Base-by-base conservation (phyloP, 2,888 invertebrate species). In the Cordilura impudica region DNA sequence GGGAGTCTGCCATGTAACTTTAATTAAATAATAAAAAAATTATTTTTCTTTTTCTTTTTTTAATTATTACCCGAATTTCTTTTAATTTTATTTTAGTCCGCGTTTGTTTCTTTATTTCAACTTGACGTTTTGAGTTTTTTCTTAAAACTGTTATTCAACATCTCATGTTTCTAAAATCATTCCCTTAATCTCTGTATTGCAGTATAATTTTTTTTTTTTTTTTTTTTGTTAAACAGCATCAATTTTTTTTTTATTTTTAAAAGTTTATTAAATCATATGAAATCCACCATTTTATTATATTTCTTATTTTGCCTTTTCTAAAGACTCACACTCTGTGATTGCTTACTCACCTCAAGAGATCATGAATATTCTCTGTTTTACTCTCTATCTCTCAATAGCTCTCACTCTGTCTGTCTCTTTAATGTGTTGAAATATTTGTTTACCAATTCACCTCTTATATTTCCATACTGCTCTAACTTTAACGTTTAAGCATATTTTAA, bases 111-210 rank as follows among this genome's bases (percentile, higher is more conserved):
- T 70, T 29, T 18, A 53, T 43, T 43, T 23, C 21, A 70, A 72
- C 75, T 79, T 67, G 43, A 51, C 79, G 79, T 63, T 72, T 79
- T 67, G 79, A 79, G 79, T 75, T 79, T 79, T 79, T 79, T 66
- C 54, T 29, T 79, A 75, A 79, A 79, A 79, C 79, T 79, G 79
- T 56, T 67, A 18, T 61, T 63, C 61, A 66, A 67, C 71, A 75
- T 79, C 75, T 75, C 79, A 69, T 19, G 1, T 29, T 67, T 35
- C 19, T 65, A 49, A 49, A 31, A 43, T 39, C 65, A 35, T 67
- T 72, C 71, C 79, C 71, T 67, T 54, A 56, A 72, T 63, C 71
- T 75, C 61, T 71, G n/a, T 4, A 39, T 56, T 61, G 49, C 26
- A 26, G 29, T 31, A 43, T 43, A 8, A 58, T 29, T 23, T 35